These are phyloP conservation scores for Macrosoma leucophasiata DNA, from an alignment of 2,888 invertebrate genomes.

Conservation along the genomic window DNA sequence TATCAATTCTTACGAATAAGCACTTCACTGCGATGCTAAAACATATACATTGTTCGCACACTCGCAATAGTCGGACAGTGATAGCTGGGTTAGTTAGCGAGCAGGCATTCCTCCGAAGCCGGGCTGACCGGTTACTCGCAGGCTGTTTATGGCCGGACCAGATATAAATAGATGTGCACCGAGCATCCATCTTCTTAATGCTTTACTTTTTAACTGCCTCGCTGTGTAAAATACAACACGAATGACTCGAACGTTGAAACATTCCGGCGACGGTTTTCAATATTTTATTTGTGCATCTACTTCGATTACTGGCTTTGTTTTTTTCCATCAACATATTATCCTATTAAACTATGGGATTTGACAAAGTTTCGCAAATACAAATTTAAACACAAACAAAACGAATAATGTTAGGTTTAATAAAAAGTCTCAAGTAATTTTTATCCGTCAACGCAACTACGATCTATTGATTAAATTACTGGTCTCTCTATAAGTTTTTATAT, in stretches of 20 bases:
- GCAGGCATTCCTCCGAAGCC: conserved; percentile 60
- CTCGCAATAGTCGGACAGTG: conserved; percentile 45
- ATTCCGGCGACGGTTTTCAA: conserved; percentile 22
- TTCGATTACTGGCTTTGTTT: too few relatives aligned
- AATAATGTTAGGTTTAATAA: too few relatives aligned
- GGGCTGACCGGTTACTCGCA: conserved; percentile 60
- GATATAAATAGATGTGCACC: conserved; percentile 70
- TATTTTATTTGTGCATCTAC: too few relatives aligned
- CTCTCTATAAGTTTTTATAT: too few relatives aligned
- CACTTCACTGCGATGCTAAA: too few relatives aligned
- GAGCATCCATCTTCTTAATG: conserved; percentile 60
- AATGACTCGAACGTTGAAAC: conserved; percentile 16
- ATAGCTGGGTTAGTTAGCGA: conserved; percentile 52
- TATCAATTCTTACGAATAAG: too few relatives aligned
- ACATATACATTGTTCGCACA: conserved; percentile 56
- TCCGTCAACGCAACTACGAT: too few relatives aligned
- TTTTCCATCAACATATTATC: too few relatives aligned
- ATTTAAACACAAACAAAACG: not conserved
- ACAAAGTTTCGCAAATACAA: not conserved
- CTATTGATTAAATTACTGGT: too few relatives aligned
- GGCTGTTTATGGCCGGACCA: conserved; percentile 67
- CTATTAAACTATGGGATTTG: too few relatives aligned
- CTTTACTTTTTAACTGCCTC: conserved; percentile 44
- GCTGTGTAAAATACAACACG: conserved; percentile 21
- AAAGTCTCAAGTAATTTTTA: too few relatives aligned